A percentile compares a stretch with the other conserved stretches of the same genome.
phyloP scores from a whole-genome alignment of 1,140 invertebrate species.

The Xylocopa sonorina region DNA sequence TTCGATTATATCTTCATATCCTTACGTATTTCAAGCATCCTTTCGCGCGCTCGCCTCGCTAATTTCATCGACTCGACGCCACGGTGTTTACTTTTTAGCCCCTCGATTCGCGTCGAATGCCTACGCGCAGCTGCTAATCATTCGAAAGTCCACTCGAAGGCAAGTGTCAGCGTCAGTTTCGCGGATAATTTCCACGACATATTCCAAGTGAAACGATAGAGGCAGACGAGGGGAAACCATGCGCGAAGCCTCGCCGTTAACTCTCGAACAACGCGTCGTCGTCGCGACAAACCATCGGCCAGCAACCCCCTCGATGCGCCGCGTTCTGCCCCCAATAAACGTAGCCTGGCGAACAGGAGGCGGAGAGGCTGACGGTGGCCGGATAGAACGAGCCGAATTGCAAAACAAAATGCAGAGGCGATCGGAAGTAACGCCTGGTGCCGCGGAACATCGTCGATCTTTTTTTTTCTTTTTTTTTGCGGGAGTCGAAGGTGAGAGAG shows the following conservation, averaged over 20 bases:
- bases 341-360: too few species aligned
- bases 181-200: too few species aligned
- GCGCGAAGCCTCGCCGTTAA: neutral
- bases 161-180: too few species aligned
- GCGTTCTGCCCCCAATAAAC: neutral
- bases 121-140: too few species aligned
- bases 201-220: too few species aligned
- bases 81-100: too few species aligned
- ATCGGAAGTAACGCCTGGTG: neutral
- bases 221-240: too few species aligned
- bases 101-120: too few species aligned
- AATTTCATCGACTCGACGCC: neutral
- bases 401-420: conserved; percentile 10
- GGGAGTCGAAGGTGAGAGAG: conserved; percentile 44
- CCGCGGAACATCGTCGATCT: conserved; percentile 17
- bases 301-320: neutral
- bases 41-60: neutral
- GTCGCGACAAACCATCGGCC: neutral
- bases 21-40: neutral
- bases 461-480: too few species aligned
- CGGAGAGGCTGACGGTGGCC: too few species aligned
- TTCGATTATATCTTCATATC: neutral
- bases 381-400: neutral
- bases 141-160: too few species aligned
- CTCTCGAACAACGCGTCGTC: neutral